phyloP scores from a whole-genome alignment of 2,888 invertebrate genomes.

The Parelbella ahira region DNA sequence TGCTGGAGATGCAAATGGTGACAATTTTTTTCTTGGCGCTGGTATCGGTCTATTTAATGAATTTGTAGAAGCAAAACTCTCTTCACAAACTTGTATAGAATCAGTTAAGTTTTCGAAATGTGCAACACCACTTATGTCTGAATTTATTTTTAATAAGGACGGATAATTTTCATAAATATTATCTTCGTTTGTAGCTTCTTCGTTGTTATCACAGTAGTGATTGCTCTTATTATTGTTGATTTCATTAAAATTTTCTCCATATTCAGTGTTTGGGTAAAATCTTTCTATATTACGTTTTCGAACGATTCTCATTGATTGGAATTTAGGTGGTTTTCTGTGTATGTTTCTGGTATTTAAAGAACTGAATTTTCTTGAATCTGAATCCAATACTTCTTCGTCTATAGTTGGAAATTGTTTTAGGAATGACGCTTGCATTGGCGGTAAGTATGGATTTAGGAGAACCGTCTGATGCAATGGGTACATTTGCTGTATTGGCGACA shows the following conservation, averaged over 20 bases:
- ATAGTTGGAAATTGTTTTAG: conserved; percentile 68
- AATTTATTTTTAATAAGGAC: conserved; percentile 52
- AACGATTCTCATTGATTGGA: conserved; percentile 72
- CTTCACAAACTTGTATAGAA: conserved; percentile 84
- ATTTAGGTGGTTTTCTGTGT: conserved; percentile 56
- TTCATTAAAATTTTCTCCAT: conserved; percentile 69
- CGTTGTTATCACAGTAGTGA: conserved; percentile 41
- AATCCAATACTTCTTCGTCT: conserved; percentile 56
- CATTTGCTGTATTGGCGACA: conserved; percentile 71
- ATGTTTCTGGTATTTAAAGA: conserved; percentile 66
- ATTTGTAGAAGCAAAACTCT: conserved; percentile 60
- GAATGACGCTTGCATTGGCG: conserved; percentile 64
- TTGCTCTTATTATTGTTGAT: conserved; percentile 64
- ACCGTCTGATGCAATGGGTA: conserved; percentile 71
- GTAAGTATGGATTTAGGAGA: conserved; percentile 63
- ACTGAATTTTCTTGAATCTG: conserved; percentile 62
- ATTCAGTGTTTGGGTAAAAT: conserved; percentile 74
- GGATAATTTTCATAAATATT: conserved; percentile 72
- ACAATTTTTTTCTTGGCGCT: conserved; percentile 77
- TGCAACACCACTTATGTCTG: conserved; percentile 64
- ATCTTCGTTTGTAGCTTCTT: conserved; percentile 38
- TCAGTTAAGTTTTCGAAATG: conserved; percentile 84
- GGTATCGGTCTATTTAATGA: conserved; percentile 80
- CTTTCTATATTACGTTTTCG: conserved; percentile 72
- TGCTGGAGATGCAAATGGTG: conserved; percentile 54